Evolutionary conservation across 2,797 vertebrate species (phyloP).

Genomic region (Vespertilio murinus): DNA sequence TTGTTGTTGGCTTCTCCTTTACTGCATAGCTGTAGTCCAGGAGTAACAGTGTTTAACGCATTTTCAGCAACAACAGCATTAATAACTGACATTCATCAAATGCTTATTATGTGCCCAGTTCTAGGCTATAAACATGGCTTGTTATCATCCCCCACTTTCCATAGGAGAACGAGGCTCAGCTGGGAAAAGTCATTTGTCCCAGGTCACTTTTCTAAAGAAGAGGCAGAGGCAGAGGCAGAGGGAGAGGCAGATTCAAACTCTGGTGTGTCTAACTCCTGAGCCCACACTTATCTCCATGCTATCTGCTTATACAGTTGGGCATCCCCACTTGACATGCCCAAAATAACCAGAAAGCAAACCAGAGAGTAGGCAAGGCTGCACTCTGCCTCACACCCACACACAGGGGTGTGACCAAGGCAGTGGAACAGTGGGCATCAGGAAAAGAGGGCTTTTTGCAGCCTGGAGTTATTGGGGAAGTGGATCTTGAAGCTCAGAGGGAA

Average conservation of each 20-base stretch:
- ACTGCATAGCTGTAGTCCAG: neutral
- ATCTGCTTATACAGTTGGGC: neutral
- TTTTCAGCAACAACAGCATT: neutral
- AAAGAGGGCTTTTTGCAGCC: neutral
- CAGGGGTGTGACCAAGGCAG: neutral
- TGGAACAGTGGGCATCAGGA: neutral
- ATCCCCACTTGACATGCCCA: neutral
- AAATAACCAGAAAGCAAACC: neutral
- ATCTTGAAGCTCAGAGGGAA: neutral
- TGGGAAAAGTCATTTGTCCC: neutral
- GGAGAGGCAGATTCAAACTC: neutral
- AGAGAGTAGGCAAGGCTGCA: neutral
- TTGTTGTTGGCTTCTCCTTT: neutral
- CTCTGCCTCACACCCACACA: fast-evolving
- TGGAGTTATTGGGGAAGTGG: neutral
- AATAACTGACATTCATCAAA: neutral
- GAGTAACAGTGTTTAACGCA: neutral
- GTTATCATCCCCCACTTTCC: neutral
- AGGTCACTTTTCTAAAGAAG: neutral
- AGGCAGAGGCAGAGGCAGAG: neutral
- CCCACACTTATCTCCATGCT: neutral
- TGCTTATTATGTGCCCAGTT: neutral
- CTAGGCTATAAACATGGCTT: neutral
- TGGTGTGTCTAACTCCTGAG: neutral
- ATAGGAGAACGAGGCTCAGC: neutral